Percentiles rank a stretch among this genome's conserved stretches.
Evolutionary conservation across 2,888 invertebrate genomes (phyloP).

Genomic region (Noctua fimbriata): DNA sequence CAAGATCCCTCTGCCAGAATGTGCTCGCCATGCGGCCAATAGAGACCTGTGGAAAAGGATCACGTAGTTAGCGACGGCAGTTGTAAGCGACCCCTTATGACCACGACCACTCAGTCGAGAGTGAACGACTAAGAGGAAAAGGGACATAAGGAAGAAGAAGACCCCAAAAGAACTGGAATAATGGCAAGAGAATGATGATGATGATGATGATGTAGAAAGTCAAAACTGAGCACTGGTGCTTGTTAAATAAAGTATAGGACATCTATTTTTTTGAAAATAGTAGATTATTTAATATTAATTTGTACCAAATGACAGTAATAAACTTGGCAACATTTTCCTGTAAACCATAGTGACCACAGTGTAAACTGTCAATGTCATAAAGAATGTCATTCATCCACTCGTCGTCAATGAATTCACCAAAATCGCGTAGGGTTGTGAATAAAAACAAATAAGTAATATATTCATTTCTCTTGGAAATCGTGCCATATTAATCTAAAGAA

Average conservation of each 20-base stretch:
- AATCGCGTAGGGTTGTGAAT: conserved; percentile 30
- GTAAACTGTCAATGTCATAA: conserved; percentile 13
- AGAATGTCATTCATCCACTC: background rate
- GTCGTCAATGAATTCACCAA: background rate
- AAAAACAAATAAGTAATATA: conserved; percentile 32
- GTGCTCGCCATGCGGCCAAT: too few relatives aligned
- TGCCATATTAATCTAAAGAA: conserved; percentile 47
- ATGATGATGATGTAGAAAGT: too few relatives aligned
- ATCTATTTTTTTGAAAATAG: background rate
- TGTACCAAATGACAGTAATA: background rate
- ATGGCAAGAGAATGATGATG: too few relatives aligned
- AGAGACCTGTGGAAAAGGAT: too few relatives aligned
- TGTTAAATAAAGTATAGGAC: background rate
- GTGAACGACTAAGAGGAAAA: too few relatives aligned
- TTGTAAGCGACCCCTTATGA: too few relatives aligned
- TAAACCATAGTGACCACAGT: background rate
- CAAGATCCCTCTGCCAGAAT: too few relatives aligned
- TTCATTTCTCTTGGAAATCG: conserved; percentile 14
- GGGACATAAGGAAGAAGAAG: too few relatives aligned
- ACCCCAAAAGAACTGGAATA: too few relatives aligned
- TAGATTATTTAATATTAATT: background rate
- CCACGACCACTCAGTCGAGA: too few relatives aligned
- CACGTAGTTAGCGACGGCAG: too few relatives aligned
- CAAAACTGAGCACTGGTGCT: background rate
- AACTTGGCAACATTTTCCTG: background rate